Conservation (phyloP, 2,888 invertebrate genomes). For the Nudaria mundana region DNA sequence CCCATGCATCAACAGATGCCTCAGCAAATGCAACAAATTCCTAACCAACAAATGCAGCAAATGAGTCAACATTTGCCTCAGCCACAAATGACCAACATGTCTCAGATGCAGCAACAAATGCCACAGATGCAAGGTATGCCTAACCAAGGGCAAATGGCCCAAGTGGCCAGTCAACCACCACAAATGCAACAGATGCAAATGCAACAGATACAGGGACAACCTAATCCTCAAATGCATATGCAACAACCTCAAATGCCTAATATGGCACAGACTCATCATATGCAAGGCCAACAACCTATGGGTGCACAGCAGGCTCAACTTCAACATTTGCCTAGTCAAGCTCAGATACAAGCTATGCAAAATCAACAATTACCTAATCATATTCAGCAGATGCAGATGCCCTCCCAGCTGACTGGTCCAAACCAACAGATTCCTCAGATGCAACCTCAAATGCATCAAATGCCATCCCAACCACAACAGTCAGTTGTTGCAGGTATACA, state of each 20-base stretch:
- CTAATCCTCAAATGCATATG: constrained; percentile 74
- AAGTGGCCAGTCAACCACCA: constrained; percentile 71
- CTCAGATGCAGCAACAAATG: constrained; percentile 76
- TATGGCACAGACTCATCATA: constrained; percentile 70
- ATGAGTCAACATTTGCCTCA: constrained; percentile 74
- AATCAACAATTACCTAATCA: constrained; percentile 80
- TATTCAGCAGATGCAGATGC: constrained; percentile 78
- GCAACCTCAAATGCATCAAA: constrained; percentile 76
- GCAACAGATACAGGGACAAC: constrained; percentile 75
- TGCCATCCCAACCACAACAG: constrained; percentile 75
- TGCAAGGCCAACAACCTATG: constrained; percentile 71
- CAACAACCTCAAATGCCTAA: constrained; percentile 75
- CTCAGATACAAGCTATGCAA: constrained; percentile 76
- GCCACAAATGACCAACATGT: constrained; percentile 71
- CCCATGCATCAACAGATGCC: constrained; percentile 78
- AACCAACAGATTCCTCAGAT: constrained; percentile 77
- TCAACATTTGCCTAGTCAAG: constrained; percentile 74
- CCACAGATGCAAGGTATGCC: constrained; percentile 75
- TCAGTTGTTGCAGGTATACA: constrained; percentile 76
- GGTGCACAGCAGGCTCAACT: constrained; percentile 73
- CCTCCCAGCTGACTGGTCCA: constrained; percentile 62
- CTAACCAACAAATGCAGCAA: constrained; percentile 78
- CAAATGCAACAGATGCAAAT: constrained; percentile 79
- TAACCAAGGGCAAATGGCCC: constrained; percentile 70
- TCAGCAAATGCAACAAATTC: constrained; percentile 78